These are phyloP conservation scores for Ambastaia sidthimunki DNA, from an alignment of 2,797 vertebrate genomes.

Conservation along the genomic window DNA sequence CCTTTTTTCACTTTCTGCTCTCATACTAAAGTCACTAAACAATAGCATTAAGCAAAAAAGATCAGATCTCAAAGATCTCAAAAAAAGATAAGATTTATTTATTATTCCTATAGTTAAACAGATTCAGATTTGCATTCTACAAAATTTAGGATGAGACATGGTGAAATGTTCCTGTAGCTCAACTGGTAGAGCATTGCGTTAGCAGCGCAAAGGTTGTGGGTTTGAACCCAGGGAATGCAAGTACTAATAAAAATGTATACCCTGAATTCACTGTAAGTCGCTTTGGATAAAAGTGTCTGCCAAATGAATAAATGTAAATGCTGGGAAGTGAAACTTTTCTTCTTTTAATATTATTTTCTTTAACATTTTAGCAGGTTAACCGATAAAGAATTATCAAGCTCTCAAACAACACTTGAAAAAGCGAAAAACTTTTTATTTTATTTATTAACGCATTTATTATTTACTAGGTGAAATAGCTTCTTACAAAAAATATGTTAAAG, in stretches of 20 bases:
- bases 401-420: neutral
- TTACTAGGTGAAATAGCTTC: conserved; percentile 63
- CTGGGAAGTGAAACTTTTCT: neutral
- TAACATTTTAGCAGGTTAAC: neutral
- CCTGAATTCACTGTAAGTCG: no score
- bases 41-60: conserved; percentile 72
- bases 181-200: no score
- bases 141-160: conserved; percentile 70
- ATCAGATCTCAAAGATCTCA: conserved; percentile 72
- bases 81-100: conserved; percentile 79
- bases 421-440: no score
- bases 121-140: conserved; percentile 64
- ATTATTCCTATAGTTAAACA: conserved; percentile 78
- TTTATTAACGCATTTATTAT: no score
- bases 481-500: conserved; percentile 63
- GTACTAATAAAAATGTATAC: no score
- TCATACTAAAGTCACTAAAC: conserved; percentile 49
- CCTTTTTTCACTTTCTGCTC: conserved; percentile 20
- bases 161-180: no score
- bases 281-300: no score
- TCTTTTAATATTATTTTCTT: neutral
- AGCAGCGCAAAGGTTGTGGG: no score
- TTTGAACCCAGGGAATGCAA: no score
- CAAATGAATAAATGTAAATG: no score
- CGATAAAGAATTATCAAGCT: neutral